Evolutionary conservation across 2,113 vertebrate species (phyloP), one percentile per base, ranked within the genome.

Genomic region (Recurvirostra avosetta): DNA sequence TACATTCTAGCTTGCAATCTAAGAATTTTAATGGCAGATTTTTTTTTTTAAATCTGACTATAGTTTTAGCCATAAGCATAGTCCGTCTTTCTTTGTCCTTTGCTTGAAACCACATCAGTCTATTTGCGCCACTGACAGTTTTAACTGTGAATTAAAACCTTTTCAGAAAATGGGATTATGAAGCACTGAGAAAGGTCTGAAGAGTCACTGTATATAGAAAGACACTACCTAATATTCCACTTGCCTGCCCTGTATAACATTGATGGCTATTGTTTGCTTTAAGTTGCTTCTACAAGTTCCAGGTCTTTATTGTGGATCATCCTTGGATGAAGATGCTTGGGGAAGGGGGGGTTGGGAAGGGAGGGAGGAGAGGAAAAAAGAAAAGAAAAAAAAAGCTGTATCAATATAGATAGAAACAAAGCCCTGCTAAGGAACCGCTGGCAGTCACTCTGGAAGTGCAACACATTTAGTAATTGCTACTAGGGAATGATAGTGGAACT

Each of bases 341-440:
- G 5, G 15, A 36, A 22, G 3, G 2, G 2, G 20, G 10, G 7
- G 5, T 2, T 2, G 3, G 17, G 17, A 14, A n/a, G 8, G 12
- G 12, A 36, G 6, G 25, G 11, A 32, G 15, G 9, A 38, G 8
- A 41, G 5, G 3, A n/a, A 4, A 12, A n/a, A 17, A 36, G 9
- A 4, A 9, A 38, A 21, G 6, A 49, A 14, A 56, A 20, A 45
- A 40, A 20, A 45, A 10, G 4, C 16, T 45, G 29, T n/a, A 40
- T 47, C 8, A 47, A 10, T 49, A 25, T 9, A 15, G 4, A 11
- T 21, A 56, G 29, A 67, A 74, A 49, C 11, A 55, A 72, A 68
- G 5, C 9, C 12, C 34, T 59, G 12, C 20, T 49, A 23, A 66
- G 34, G n/a, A 32, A 65, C 26, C 71, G 29, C 45, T 61, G 47